Evolutionary conservation across 2,888 invertebrate species (phyloP).

Genomic region (Ennomos fuscantarius): DNA sequence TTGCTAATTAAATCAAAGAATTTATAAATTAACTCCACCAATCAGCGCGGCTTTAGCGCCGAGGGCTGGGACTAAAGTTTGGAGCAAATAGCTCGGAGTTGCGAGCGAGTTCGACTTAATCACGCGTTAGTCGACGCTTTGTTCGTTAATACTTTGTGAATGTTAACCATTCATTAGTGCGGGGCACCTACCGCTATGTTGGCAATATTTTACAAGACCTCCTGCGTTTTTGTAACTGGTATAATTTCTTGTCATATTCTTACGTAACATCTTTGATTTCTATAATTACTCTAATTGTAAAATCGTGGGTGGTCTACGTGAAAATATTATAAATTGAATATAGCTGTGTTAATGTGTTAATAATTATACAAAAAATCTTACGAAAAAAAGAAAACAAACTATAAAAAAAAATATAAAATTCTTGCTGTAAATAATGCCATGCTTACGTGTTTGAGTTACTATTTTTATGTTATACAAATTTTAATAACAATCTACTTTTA

Average conservation of each 20-base stretch:
- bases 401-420: no score
- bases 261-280: background rate
- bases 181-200: constrained; percentile 9
- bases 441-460: no score
- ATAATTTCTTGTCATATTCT: background rate
- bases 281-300: background rate
- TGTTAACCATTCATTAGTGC: constrained; percentile 15
- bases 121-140: constrained; percentile 32
- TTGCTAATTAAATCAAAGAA: constrained; percentile 34
- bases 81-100: constrained; percentile 10
- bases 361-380: no score
- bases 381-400: no score
- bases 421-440: no score
- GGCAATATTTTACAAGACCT: background rate
- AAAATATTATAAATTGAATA: no score
- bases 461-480: no score
- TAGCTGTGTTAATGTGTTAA: no score
- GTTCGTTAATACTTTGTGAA: constrained; percentile 16
- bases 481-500: no score
- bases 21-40: constrained; percentile 32
- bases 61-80: constrained; percentile 14
- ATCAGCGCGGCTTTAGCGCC: constrained; percentile 18
- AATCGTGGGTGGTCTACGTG: no score
- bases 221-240: background rate
- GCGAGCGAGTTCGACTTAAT: constrained; percentile 29